phyloP scores from a whole-genome alignment of 2,797 vertebrate species.

The Sphenodon punctatus region DNA sequence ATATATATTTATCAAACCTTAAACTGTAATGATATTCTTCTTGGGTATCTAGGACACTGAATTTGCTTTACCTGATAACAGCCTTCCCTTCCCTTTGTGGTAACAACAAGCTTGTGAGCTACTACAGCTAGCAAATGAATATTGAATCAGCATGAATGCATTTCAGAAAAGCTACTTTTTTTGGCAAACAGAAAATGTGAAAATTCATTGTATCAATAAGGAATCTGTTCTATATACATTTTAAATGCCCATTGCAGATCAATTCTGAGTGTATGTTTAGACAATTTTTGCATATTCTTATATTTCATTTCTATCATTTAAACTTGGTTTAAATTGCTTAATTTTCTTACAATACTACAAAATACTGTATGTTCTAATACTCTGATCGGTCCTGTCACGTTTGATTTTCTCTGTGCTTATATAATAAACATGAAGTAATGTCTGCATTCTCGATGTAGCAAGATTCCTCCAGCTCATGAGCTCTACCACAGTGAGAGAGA shows the following conservation, averaged over 20 bases:
- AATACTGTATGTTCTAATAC: neutral
- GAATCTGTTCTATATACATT: neutral
- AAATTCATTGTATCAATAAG: neutral
- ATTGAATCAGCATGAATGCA: neutral
- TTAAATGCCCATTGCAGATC: neutral
- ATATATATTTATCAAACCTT: no score
- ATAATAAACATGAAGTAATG: neutral
- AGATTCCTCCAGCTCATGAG: neutral
- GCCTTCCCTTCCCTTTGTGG: neutral
- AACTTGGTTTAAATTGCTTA: neutral
- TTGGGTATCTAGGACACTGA: neutral
- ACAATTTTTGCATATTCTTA: neutral
- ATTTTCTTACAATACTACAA: neutral
- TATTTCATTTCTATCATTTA: neutral
- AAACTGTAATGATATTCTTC: neutral
- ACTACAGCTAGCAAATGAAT: neutral
- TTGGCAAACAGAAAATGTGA: neutral
- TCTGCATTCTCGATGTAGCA: neutral
- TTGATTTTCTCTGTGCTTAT: neutral
- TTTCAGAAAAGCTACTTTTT: neutral
- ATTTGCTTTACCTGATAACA: constrained; percentile 20
- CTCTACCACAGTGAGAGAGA: neutral
- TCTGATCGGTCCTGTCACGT: neutral
- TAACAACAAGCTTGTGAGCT: neutral
- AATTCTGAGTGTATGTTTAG: neutral